Evolutionary conservation across 1,140 invertebrate genomes (phyloP), one percentile per base, ranked within the genome.

Genomic region (Drosophila ohnishii): DNA sequence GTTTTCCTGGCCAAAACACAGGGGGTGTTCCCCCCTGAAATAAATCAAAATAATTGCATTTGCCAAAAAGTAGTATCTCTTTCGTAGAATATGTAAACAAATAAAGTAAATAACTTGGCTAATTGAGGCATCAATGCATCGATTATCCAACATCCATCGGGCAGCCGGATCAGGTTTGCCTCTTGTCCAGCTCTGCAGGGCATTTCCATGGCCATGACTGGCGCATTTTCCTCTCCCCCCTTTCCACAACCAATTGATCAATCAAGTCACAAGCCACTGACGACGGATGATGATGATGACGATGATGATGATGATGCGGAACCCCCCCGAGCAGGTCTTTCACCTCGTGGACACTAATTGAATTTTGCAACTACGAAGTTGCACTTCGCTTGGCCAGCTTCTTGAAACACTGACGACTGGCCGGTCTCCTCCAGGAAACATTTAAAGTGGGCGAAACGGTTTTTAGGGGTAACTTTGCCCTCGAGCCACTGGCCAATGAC

Each of bases 181-280:
- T 16, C n/a, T 37, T 19, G n/a, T 32, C 58, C 5, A 25, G 37
- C 59, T 65, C 59, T 67, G 61, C 64, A 67, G 64, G 64, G 44
- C 64, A 67, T 35, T 40, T 45, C 11, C 8, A 22, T 10, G 25
- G n/a, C 39, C 39, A 44, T 42, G 67, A 70, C 67, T 70, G 66
- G 50, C 42, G 16, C 67, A 53, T 71, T 69, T 69, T 10, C 14
- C n/a, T n/a, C n/a, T n/a, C 47, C 57, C 70, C 35, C 64, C 19
- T 57, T 28, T 28, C 25, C 25, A 28, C 25, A 28, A 28, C 57
- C 61, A 80, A 80, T 84, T 84, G 71, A 80, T 84, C 76, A 80
- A 84, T 83, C 76, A 63, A 53, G 51, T 55, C 39, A 73, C 67
- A 30, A 44, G 37, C 51, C 45, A 45, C 11, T 22, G 28, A 35